Evolutionary conservation across 2,113 vertebrate species (phyloP).

Genomic region (Carassius carassius): DNA sequence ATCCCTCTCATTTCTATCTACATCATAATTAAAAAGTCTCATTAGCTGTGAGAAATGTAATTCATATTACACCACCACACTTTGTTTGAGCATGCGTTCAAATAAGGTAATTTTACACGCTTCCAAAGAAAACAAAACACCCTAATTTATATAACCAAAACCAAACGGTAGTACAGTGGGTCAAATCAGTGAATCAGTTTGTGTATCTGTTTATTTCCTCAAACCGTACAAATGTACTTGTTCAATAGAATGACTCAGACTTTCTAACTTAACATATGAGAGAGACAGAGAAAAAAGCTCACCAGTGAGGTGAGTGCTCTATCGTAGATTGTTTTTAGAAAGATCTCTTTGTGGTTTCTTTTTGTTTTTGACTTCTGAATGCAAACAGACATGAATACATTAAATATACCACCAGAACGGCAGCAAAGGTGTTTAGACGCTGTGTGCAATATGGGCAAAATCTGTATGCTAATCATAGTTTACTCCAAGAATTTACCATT

Average conservation of each 20-base stretch:
- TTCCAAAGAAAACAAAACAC: neutral
- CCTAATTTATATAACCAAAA: neutral
- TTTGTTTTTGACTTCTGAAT: neutral
- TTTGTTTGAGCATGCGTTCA: neutral
- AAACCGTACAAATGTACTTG: neutral
- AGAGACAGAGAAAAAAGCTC: neutral
- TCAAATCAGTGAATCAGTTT: neutral
- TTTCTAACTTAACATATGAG: neutral
- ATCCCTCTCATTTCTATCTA: neutral
- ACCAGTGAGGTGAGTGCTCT: neutral
- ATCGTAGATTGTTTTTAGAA: neutral
- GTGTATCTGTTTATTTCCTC: neutral
- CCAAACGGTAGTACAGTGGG: neutral
- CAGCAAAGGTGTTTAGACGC: neutral
- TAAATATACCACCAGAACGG: neutral
- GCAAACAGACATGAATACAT: neutral
- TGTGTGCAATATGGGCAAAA: neutral
- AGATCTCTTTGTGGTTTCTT: neutral
- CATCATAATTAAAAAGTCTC: neutral
- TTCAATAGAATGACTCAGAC: neutral
- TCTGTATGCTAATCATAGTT: neutral
- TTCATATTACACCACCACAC: neutral
- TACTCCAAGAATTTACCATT: neutral
- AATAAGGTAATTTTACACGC: neutral
- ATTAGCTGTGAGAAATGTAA: neutral